Conservation (phyloP, 2,797 vertebrate species). For the Sebastes trivittatus region DNA sequence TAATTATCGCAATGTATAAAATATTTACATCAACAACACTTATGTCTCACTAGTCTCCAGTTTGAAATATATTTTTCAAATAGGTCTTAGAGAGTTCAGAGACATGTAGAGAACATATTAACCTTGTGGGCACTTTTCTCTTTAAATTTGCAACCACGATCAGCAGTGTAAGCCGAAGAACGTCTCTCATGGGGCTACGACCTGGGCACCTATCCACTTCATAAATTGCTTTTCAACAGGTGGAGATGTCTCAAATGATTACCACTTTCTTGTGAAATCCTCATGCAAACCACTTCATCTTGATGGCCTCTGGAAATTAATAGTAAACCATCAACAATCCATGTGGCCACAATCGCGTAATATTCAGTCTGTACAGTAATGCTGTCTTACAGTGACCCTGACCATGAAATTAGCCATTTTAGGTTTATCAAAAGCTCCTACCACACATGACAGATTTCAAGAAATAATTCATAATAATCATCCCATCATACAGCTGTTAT, state of each 20-base stretch:
- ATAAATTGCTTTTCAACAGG: constrained; percentile 20
- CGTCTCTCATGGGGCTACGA: background rate
- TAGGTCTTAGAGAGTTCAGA: background rate
- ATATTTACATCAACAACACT: background rate
- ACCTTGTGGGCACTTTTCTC: background rate
- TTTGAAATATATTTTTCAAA: background rate
- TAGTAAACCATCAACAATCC: background rate
- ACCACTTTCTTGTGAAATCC: background rate
- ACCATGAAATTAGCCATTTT: background rate
- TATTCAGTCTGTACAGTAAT: background rate
- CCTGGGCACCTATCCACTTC: constrained; percentile 5
- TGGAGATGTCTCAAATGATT: background rate
- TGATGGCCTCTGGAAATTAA: background rate
- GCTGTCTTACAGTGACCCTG: background rate
- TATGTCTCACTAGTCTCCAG: background rate
- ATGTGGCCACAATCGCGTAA: background rate
- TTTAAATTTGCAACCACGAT: background rate
- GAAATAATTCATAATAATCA: background rate
- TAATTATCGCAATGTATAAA: background rate
- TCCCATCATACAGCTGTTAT: background rate
- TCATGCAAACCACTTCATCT: background rate
- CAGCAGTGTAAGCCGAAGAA: background rate
- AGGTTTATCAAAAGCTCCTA: background rate
- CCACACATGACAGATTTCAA: background rate
- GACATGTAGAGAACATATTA: background rate